Evolutionary conservation across 1,140 invertebrate species (phyloP).

Genomic region (Hermetia illucens): DNA sequence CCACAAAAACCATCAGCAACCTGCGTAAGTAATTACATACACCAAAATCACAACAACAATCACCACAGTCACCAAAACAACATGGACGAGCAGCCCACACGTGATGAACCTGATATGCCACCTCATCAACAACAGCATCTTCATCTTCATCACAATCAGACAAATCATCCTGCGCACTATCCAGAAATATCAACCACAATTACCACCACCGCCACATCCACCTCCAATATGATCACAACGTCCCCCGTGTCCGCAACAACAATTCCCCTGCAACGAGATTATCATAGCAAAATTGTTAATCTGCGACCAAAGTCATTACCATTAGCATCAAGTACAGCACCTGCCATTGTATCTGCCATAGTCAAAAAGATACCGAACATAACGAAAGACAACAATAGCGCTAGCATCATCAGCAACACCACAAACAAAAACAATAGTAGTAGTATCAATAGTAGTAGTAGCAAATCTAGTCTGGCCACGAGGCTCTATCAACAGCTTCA

Average conservation of each 20-base stretch:
- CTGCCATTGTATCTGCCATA: constrained; percentile 30
- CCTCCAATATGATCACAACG: not conserved
- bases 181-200: no score
- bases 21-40: constrained; percentile 11
- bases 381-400: constrained; percentile 9
- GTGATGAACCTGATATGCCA: constrained; percentile 24
- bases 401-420: constrained; percentile 13
- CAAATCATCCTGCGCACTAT: no score
- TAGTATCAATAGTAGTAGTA: not conserved
- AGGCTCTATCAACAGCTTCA: no score
- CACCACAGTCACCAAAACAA: constrained; percentile 21
- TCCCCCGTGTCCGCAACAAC: constrained; percentile 1
- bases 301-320: constrained; percentile 27
- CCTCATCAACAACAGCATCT: constrained; percentile 6
- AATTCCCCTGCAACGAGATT: constrained; percentile 9
- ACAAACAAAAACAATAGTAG: constrained; percentile 18
- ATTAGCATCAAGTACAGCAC: constrained; percentile 24
- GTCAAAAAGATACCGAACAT: constrained; percentile 28
- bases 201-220: constrained; percentile 1
- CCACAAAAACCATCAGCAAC: constrained; percentile 2
- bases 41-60: constrained; percentile 22
- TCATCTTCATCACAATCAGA: no score
- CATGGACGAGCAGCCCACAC: constrained; percentile 12
- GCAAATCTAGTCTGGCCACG: no score
- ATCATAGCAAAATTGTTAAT: constrained; percentile 9